Evolutionary conservation across 2,888 invertebrate species (phyloP), one percentile per base, ranked within the genome.

Genomic region (Nephrotoma appendiculata): DNA sequence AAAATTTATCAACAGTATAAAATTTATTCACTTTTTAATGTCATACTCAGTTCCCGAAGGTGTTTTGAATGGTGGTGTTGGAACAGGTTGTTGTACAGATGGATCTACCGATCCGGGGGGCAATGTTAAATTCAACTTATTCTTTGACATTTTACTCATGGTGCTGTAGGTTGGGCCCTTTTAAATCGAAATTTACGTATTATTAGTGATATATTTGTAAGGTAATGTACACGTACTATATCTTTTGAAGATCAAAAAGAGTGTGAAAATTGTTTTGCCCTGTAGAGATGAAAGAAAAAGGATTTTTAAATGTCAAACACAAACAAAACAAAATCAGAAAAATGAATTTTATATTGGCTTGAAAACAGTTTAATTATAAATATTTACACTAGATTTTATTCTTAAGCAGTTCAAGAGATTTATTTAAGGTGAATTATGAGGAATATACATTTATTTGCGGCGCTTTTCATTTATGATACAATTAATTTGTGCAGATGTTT

Each of bases 41-140:
- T 85, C 86, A 87, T 91, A 92, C 92, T 92, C 91, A 89, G 92
- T 91, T 89, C 91, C 91, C 44, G 91, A 92, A 88, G 91, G 91
- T 83, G 91, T 91, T 89, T 91, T 91, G 87, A 92, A 92, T 57
- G 92, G 91, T 85, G 93, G 92, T 83, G 93, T 91, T 52, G 93
- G 92, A 88, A 93, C 93, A 88, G 93, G 92, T 85, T 92, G 91
- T 88, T 92, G 92, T 84, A 93, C 93, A 88, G 93, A 92, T 87
- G 93, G 92, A 92, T 97, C 97, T 89, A 97, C 95, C 88, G 96
- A 96, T 91, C 97, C 96, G 90, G 97, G 96, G 90, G 97, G 97
- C 90, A 98, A 93, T 90, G 97, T 97, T 92, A 98, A 92, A 91
- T 97, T 97, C 90, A 97, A 93, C 92, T 97, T 98, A 92, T 98